Base-by-base conservation (phyloP, 2,113 vertebrate species). In the Burhinus oedicnemus region DNA sequence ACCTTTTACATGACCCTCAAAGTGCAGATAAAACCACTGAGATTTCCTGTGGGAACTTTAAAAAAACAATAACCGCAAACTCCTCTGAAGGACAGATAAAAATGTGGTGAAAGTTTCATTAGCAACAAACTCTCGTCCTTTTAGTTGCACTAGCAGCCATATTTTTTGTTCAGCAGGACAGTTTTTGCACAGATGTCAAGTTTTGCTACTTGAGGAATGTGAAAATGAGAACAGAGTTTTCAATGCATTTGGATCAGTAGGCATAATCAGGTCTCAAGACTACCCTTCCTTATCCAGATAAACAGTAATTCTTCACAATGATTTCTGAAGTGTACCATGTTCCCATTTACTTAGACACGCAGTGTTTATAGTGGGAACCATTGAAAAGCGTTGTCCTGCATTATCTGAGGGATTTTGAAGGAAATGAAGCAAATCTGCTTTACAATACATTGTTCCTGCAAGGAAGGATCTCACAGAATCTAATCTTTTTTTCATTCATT, bases 11-110 rank as follows among this genome's bases (percentile, higher is more conserved):
- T 40, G 55, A 93, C 89, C 89, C 78, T 90, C 82, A 77, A 66
- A 91, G 62, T 80, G 91, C 70, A 90, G 87, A 91, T 95, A 86
- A 96, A 95, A 95, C 78, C 5, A 0, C 81, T 4, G 70, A 95
- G 87, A 93, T 97, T 97, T 97, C 96, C 94, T 97, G 97, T 97
- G 96, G 96, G 95, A 97, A 97, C 94, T 90, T 96, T 55, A 90
- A 97, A 96, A 97, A 94, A 79, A 95, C 94, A 96, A 95, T 95
- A 95, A 95, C 87, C 13, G 0, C 81, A 93, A 94, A 81, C 71
- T 91, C 54, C 42, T 90, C 84, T 97, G 93, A 95, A 97, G 64
- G 94, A 83, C 84, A 85, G 94, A 94, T 85, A 91, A 83, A 95
- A 93, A 96, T 92, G 83, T 88, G 85, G 88, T 88, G 90, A 58